Base-by-base conservation (phyloP, 1,140 invertebrate species). In the Aethina tumida region DNA sequence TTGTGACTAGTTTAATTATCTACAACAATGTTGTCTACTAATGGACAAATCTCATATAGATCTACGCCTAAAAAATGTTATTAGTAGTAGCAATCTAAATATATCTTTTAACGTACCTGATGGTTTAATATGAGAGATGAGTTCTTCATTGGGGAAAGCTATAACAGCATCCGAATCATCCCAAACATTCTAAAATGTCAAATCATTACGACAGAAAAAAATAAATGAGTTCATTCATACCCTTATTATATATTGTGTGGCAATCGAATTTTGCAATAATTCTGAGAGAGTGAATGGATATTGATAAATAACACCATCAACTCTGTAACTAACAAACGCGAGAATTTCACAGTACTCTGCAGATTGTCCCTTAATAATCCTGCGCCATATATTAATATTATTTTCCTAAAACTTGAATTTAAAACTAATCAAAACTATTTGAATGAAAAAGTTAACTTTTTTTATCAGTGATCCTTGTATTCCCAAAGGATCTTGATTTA, bases 401-500 rank as follows among this genome's bases (percentile, higher is more conserved):
- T 59, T 55, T 26, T 60, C 53, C 65, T 67, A 46, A 35, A 37
- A 37, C 31, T 15, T 34, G 9, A 18, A 3, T 1, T 18, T 32
- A n/a, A 29, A 35, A 12, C 10, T 32, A 9, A 32, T 19, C 10
- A 8, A 13, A 3, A 20, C 8, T 7, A 2, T 35, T 35, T 14
- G 5, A 28, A 5, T 10, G 12, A 24, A 30, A 16, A 16, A 30
- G 29, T 21, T 49, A 37, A 49, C 47, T 5, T 37, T 46, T 14
- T 26, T 38, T 7, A 46, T 16, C 15, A 50, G 28, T 13, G 35
- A 10, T 25, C 52, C 52, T 19, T 43, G 50, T 9, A 47, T 42
- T 22, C 50, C 90, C 26, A 92, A 52, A 4, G 69, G 64, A 62
- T 94, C 90, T 60, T 94, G 89, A 65, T 93, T 79, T 5, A 94